Conservation (phyloP, 2,888 invertebrate species). For the Erebia palarica region DNA sequence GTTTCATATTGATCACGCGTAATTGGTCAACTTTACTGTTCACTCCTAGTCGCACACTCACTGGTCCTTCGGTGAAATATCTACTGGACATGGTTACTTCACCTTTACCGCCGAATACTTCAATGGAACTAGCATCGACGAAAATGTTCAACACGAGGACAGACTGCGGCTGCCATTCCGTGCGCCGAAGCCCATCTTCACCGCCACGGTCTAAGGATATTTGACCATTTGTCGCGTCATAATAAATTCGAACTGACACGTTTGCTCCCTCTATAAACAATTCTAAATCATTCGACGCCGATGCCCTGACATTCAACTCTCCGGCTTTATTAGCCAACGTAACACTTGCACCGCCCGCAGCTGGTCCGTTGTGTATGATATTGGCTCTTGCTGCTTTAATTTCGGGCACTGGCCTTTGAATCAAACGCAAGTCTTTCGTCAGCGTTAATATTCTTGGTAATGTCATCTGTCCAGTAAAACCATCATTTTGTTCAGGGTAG, state of each 20-base stretch:
- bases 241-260: conserved; percentile 51
- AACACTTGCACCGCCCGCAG: conserved; percentile 40
- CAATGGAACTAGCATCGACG: conserved; percentile 65
- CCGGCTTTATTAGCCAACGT: conserved; percentile 54
- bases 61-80: conserved; percentile 52
- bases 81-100: conserved; percentile 64
- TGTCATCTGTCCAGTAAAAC: conserved; percentile 70
- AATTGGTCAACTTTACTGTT: conserved; percentile 6
- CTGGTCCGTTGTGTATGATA: conserved; percentile 46
- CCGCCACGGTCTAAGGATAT: conserved; percentile 65
- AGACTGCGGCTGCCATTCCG: conserved; percentile 55
- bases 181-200: conserved; percentile 57
- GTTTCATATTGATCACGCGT: conserved; percentile 12
- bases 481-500: conserved; percentile 65
- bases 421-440: conserved; percentile 47
- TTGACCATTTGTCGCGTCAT: conserved; percentile 46
- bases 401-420: conserved; percentile 60
- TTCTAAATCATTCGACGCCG: conserved; percentile 45
- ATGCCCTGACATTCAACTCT: conserved; percentile 53
- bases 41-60: conserved; percentile 48
- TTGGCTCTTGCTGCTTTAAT: conserved; percentile 44
- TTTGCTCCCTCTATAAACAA: conserved; percentile 53
- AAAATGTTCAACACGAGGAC: conserved; percentile 51
- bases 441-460: conserved; percentile 61
- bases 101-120: conserved; percentile 60